Evolutionary conservation across 2,113 vertebrate species (phyloP), one percentile per base, ranked within the genome.

Genomic region (Anolis carolinensis): DNA sequence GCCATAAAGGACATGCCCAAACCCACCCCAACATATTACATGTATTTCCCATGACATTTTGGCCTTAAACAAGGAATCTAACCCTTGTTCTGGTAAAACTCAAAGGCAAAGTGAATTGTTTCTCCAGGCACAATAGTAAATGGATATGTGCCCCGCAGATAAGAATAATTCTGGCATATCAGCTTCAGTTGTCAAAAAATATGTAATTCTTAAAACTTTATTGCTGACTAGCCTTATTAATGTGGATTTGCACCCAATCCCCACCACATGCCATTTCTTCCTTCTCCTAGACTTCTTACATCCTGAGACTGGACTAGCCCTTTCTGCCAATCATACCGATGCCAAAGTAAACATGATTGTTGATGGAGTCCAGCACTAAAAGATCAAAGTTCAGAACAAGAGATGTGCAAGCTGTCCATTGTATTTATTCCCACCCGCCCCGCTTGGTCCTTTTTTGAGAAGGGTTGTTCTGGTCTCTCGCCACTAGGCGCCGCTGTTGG

Each of bases 401-500:
- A 79, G 27, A 32, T 65, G 10, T 36, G 25, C 32, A 62, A 21
- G 23, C 18, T 62, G 27, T 72, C 34, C 18, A 3, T 79, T 18
- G 48, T 34, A 23, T 63, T 55, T 14, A 30, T 39, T 20, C 55
- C 55, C 32, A 1, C 25, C n/a, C n/a, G 2, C 52, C 55, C 55
- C 55, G 3, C 50, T 50, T 25, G 14, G 20, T 79, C 76, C 67
- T 50, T 68, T 36, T 79, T n/a, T 44, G 70, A 18, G 34, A 79
- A 73, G 30, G 65, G 25, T 34, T 75, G 76, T 9, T 84, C 55
- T 7, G 7, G 18, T 2, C 14, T 23, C 4, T 18, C 70, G 74
- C 76, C 76, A 67, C n/a, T 36, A 84, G 82, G 70, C 67, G 77
- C 36, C 70, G 11, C 76, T 81, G 79, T 68, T 65, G 59, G 71